Evolutionary conservation across 2,888 invertebrate species (phyloP).

Genomic region (Idaea aversata): DNA sequence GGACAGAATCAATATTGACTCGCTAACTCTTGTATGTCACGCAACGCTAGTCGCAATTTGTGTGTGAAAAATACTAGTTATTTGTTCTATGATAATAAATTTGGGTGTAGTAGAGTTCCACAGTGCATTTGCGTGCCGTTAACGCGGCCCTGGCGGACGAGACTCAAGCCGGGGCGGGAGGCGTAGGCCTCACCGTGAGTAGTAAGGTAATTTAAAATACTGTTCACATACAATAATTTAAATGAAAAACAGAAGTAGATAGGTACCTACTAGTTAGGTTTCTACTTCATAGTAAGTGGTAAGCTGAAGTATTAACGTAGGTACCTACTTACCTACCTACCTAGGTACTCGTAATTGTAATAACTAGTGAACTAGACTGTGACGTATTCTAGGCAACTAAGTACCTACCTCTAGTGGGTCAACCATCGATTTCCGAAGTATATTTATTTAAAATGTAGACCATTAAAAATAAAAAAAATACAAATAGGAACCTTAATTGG

Average conservation of each 20-base stretch:
- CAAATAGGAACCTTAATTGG: no score
- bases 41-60: slow-evolving; percentile 22
- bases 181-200: slow-evolving; percentile 78
- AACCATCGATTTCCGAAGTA: background rate
- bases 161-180: slow-evolving; percentile 64
- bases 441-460: background rate
- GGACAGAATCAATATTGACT: slow-evolving; percentile 25
- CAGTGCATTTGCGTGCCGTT: slow-evolving; percentile 45
- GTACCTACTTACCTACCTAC: no score
- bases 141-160: slow-evolving; percentile 72
- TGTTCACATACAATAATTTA: background rate
- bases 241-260: background rate
- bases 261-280: slow-evolving; percentile 1
- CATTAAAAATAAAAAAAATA: background rate
- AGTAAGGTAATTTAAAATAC: slow-evolving; percentile 57
- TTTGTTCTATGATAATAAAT: slow-evolving; percentile 22
- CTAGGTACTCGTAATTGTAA: no score
- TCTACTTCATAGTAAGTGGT: background rate
- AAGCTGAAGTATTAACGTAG: slow-evolving; percentile 7
- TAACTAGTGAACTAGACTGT: slow-evolving; percentile 2
- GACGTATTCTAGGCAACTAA: background rate
- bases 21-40: slow-evolving; percentile 23
- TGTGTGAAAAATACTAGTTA: slow-evolving; percentile 9
- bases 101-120: slow-evolving; percentile 33
- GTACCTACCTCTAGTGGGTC: slow-evolving; percentile 4